A percentile compares a stretch with the other conserved stretches of the same genome.
These are phyloP conservation scores for Uloborus plumipes DNA, from an alignment of 2,888 invertebrate species.

Conservation along the genomic window DNA sequence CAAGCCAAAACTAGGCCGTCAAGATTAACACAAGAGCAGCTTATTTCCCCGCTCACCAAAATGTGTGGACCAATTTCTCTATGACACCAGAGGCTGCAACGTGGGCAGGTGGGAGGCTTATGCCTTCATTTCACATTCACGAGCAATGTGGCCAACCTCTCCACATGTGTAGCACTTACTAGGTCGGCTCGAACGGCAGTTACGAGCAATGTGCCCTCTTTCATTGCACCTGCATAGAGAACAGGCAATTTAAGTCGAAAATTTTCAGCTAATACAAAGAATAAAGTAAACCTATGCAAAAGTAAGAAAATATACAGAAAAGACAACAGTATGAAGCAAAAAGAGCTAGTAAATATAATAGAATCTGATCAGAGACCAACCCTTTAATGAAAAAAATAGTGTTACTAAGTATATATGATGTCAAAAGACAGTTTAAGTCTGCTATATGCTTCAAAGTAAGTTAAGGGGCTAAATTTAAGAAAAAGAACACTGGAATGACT, in stretches of 20 bases:
- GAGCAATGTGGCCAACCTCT: constrained; percentile 73
- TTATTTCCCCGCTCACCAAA: constrained; percentile 48
- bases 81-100: constrained; percentile 66
- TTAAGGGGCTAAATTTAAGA: too few species aligned
- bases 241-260: constrained; percentile 14
- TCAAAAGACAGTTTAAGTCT: too few species aligned
- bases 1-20: constrained; percentile 49
- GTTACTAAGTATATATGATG: too few species aligned
- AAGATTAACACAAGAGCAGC: constrained; percentile 25
- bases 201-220: constrained; percentile 72
- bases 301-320: neutral
- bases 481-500: too few species aligned
- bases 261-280: neutral
- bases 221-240: constrained; percentile 71
- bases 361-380: neutral
- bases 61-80: constrained; percentile 39
- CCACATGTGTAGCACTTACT: constrained; percentile 72
- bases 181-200: constrained; percentile 69
- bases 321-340: neutral
- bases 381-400: too few species aligned
- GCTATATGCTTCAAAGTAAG: too few species aligned
- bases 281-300: neutral
- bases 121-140: constrained; percentile 69
- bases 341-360: neutral
- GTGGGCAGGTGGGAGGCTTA: constrained; percentile 64